phyloP scores from a whole-genome alignment of 2,888 invertebrate species.

The Euplagia quadripunctaria region DNA sequence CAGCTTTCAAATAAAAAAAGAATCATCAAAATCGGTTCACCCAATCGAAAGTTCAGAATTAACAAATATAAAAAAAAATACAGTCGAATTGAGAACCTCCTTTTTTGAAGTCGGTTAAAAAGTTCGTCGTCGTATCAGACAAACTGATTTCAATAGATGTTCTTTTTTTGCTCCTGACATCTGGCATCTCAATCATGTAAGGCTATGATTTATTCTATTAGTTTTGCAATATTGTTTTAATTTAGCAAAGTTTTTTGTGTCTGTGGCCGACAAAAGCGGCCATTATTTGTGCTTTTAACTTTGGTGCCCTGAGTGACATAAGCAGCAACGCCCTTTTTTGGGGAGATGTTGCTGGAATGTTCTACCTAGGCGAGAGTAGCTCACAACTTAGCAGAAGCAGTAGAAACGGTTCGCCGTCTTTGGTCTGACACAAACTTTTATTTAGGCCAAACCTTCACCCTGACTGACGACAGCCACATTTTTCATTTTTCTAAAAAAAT shows the following conservation, averaged over 20 bases:
- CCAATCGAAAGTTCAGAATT: too few species aligned
- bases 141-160: not conserved
- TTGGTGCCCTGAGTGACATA: not conserved
- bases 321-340: not conserved
- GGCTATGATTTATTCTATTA: not conserved
- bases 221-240: not conserved
- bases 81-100: too few species aligned
- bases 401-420: too few species aligned
- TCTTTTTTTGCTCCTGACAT: constrained; percentile 1
- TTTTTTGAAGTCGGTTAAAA: too few species aligned
- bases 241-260: not conserved
- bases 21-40: too few species aligned
- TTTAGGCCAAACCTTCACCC: not conserved
- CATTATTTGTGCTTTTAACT: not conserved
- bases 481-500: too few species aligned
- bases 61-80: too few species aligned
- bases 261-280: not conserved
- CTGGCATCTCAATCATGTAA: not conserved
- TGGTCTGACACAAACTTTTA: not conserved
- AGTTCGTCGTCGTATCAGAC: not conserved
- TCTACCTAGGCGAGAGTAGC: not conserved
- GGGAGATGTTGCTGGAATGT: not conserved
- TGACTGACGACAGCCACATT: not conserved
- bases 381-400: not conserved
- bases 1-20: too few species aligned